A percentile compares a stretch with the other conserved stretches of the same genome.
Evolutionary conservation across 2,113 vertebrate genomes (phyloP).

Genomic region (Petroica traversi): DNA sequence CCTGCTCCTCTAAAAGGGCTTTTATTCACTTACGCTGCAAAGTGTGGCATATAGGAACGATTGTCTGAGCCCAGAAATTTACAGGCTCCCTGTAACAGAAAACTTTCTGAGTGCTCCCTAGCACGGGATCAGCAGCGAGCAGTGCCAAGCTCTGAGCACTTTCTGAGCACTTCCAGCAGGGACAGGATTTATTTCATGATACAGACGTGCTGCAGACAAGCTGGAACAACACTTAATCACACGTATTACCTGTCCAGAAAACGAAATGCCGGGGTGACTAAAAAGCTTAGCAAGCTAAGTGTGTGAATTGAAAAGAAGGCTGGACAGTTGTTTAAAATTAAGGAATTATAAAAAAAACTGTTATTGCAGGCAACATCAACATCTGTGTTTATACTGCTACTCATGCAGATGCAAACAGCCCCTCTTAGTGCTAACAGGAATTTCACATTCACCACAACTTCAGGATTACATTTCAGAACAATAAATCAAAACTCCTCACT

Average conservation of each 20-base stretch:
- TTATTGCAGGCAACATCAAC: neutral
- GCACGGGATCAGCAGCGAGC: neutral
- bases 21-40: conserved; percentile 43
- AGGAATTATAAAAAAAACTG: neutral
- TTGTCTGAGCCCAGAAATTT: conserved; percentile 24
- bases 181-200: conserved; percentile 15
- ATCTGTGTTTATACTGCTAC: neutral
- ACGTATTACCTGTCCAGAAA: conserved; percentile 37
- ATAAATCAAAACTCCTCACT: neutral
- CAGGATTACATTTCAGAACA: neutral
- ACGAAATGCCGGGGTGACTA: neutral
- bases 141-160: neutral
- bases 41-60: conserved; percentile 38
- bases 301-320: neutral
- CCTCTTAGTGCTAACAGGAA: neutral
- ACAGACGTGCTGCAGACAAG: conserved; percentile 24
- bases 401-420: conserved; percentile 9
- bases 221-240: conserved; percentile 11
- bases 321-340: neutral
- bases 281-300: neutral
- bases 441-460: neutral
- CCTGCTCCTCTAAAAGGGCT: conserved; percentile 50
- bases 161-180: neutral
- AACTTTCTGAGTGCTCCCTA: conserved; percentile 10
- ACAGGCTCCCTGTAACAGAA: conserved; percentile 31